Percentiles rank a stretch among this genome's conserved stretches.
These are phyloP conservation scores for Bujurquina vittata DNA, from an alignment of 2,113 vertebrate species.

Conservation along the genomic window DNA sequence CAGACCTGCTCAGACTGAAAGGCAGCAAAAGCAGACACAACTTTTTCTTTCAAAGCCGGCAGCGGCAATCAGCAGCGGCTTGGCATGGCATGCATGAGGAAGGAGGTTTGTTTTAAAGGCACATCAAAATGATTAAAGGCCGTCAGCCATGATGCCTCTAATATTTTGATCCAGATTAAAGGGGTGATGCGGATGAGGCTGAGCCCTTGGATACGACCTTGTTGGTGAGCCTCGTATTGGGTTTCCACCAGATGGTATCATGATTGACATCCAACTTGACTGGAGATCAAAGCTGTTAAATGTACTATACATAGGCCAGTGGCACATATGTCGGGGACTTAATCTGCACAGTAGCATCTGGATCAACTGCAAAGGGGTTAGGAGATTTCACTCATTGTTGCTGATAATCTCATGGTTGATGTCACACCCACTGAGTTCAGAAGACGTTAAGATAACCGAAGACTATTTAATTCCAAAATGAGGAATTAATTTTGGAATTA, in stretches of 20 bases:
- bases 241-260: constrained; percentile 75
- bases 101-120: constrained; percentile 62
- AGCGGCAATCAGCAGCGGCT: constrained; percentile 30
- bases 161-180: constrained; percentile 84
- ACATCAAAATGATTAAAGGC: constrained; percentile 80
- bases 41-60: constrained; percentile 16
- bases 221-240: constrained; percentile 65
- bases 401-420: not conserved
- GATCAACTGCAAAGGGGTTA: constrained; percentile 41
- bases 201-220: constrained; percentile 76
- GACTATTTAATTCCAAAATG: not conserved
- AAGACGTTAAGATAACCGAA: not conserved
- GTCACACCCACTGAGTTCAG: constrained; percentile 12
- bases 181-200: constrained; percentile 68
- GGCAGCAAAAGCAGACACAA: constrained; percentile 49
- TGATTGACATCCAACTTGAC: constrained; percentile 77
- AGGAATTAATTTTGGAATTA: not conserved
- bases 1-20: constrained; percentile 63
- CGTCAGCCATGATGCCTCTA: constrained; percentile 72
- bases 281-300: constrained; percentile 75
- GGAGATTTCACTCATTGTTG: constrained; percentile 28
- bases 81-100: not conserved
- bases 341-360: constrained; percentile 68
- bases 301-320: constrained; percentile 66
- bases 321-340: constrained; percentile 72